phyloP scores from a whole-genome alignment of 2,797 vertebrate genomes.

The Lutjanus argentimaculatus region DNA sequence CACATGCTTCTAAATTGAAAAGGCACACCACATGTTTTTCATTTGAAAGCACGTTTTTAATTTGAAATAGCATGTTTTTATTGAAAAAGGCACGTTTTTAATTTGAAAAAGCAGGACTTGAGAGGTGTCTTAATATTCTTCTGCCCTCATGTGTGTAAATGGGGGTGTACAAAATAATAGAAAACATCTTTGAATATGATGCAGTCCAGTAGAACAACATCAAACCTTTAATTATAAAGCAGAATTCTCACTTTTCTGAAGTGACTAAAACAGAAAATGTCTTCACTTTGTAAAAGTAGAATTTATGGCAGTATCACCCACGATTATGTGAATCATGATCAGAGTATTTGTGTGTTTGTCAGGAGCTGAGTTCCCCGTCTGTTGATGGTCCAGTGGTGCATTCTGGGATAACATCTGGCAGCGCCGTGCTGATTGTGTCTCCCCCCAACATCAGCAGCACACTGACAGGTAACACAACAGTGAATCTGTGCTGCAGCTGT shows the following conservation, averaged over 20 bases:
- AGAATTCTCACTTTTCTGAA: too few species aligned
- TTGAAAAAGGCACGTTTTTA: neutral
- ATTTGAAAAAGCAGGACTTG: too few species aligned
- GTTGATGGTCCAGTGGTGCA: conserved; percentile 87
- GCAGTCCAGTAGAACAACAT: too few species aligned
- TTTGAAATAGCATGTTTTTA: too few species aligned
- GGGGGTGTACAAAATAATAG: neutral
- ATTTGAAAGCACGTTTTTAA: neutral
- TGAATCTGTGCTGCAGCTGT: neutral
- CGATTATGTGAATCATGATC: too few species aligned
- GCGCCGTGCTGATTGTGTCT: conserved; percentile 92
- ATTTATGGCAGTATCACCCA: too few species aligned
- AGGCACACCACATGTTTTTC: conserved; percentile 14
- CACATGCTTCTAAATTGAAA: too few species aligned
- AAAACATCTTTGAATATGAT: neutral
- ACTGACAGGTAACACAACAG: conserved; percentile 72
- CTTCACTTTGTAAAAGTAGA: too few species aligned
- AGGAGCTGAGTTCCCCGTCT: conserved; percentile 86
- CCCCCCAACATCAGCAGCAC: conserved; percentile 92
- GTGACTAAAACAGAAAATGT: too few species aligned
- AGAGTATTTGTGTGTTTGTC: conserved; percentile 11
- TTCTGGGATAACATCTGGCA: conserved; percentile 85
- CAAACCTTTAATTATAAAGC: too few species aligned
- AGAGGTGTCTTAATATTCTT: too few species aligned
- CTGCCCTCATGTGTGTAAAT: neutral